A percentile compares a stretch with the other conserved stretches of the same genome.
Conservation (phyloP, 1,140 invertebrate species). For the Temnothorax curvispinosus region DNA sequence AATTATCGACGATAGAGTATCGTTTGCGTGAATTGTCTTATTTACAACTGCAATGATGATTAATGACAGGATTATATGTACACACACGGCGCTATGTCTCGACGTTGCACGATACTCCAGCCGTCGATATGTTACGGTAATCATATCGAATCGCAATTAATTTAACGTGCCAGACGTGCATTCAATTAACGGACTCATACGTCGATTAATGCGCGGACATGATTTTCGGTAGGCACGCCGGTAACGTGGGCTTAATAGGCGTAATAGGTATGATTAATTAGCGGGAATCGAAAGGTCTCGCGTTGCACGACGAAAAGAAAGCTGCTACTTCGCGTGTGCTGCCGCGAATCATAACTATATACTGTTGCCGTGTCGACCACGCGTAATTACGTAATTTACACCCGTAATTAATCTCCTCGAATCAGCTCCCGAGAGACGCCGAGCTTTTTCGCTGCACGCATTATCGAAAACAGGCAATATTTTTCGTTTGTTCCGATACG, state of each 20-base stretch:
- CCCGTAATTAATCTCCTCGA: background rate
- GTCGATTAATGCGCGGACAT: constrained; percentile 23
- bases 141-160: constrained; percentile 56
- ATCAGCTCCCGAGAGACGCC: background rate
- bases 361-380: background rate
- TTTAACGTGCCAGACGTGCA: constrained; percentile 32
- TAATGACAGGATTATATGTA: constrained; percentile 51
- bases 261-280: constrained; percentile 54
- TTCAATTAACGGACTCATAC: constrained; percentile 38
- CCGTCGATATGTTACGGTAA: constrained; percentile 48
- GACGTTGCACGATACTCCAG: constrained; percentile 5
- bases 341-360: background rate
- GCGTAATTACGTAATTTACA: constrained; percentile 15
- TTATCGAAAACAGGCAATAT: background rate
- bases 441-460: background rate
- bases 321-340: background rate
- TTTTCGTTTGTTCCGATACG: background rate
- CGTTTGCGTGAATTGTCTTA: constrained; percentile 49
- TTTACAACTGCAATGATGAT: constrained; percentile 56
- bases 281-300: constrained; percentile 41
- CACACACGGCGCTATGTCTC: background rate
- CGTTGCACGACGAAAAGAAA: constrained; percentile 3
- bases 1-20: constrained; percentile 24
- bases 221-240: constrained; percentile 35
- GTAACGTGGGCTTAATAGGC: constrained; percentile 36